phyloP scores from a whole-genome alignment of 2,888 invertebrate genomes.

The Harpagoxenus sublaevis region DNA sequence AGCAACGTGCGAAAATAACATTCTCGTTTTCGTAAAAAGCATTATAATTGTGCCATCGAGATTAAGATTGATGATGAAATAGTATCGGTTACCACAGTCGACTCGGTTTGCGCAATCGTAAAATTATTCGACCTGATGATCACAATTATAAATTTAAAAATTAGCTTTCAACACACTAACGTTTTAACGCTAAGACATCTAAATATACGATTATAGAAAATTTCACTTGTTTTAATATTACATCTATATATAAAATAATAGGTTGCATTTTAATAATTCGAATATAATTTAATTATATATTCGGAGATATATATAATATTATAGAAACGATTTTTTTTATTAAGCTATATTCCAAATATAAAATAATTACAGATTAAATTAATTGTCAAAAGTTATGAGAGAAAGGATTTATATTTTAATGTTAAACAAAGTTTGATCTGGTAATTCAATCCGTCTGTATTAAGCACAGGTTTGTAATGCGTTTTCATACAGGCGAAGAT shows the following conservation, averaged over 20 bases:
- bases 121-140: background rate
- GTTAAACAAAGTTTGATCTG: background rate
- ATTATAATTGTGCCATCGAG: background rate
- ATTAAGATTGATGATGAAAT: slow-evolving; percentile 15
- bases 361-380: slow-evolving; percentile 1
- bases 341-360: background rate
- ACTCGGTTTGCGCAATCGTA: background rate
- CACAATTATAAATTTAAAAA: background rate
- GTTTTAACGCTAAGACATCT: background rate
- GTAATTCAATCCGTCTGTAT: background rate
- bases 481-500: background rate
- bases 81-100: background rate
- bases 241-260: background rate
- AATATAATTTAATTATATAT: background rate
- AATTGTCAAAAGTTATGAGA: background rate
- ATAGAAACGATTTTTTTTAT: background rate
- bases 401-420: background rate
- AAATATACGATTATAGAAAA: background rate
- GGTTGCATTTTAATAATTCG: background rate
- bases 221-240: background rate
- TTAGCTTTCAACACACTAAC: background rate
- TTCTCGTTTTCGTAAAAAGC: background rate
- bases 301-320: background rate
- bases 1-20: background rate
- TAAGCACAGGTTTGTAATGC: background rate